Evolutionary conservation across 2,797 vertebrate species (phyloP).

Genomic region (Chiroxiphia lanceolata): DNA sequence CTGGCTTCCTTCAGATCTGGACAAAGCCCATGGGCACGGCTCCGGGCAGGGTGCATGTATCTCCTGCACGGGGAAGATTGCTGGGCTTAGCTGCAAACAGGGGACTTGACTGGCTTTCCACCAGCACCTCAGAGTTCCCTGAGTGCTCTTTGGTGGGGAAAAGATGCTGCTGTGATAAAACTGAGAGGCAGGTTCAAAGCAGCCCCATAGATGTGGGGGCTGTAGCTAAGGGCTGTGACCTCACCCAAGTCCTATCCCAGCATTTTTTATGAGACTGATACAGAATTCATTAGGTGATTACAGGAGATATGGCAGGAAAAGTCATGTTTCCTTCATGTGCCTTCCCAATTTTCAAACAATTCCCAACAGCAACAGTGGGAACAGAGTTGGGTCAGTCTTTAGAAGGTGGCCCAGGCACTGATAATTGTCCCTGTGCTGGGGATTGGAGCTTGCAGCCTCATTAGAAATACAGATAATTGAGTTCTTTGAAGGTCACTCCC

Average conservation of each 20-base stretch:
- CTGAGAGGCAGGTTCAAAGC: background rate
- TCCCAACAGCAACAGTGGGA: background rate
- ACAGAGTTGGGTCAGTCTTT: background rate
- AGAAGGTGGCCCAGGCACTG: background rate
- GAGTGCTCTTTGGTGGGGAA: background rate
- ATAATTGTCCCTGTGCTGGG: background rate
- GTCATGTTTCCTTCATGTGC: background rate
- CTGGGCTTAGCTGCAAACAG: background rate
- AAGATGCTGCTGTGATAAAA: background rate
- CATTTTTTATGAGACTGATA: background rate
- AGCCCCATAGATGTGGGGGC: background rate
- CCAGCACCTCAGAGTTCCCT: background rate
- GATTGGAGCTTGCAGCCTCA: background rate
- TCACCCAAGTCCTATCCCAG: background rate
- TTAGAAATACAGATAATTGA: background rate
- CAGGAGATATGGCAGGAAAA: background rate
- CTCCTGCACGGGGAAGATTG: background rate
- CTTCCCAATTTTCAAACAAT: background rate
- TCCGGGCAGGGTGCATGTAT: fast-evolving
- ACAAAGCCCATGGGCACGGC: background rate
- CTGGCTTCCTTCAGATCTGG: background rate
- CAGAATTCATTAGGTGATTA: background rate
- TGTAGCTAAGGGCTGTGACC: background rate
- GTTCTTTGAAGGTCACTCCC: background rate
- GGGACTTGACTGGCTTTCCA: background rate